Conservation (phyloP, 2,113 vertebrate species). For the Tupaia chinensis region DNA sequence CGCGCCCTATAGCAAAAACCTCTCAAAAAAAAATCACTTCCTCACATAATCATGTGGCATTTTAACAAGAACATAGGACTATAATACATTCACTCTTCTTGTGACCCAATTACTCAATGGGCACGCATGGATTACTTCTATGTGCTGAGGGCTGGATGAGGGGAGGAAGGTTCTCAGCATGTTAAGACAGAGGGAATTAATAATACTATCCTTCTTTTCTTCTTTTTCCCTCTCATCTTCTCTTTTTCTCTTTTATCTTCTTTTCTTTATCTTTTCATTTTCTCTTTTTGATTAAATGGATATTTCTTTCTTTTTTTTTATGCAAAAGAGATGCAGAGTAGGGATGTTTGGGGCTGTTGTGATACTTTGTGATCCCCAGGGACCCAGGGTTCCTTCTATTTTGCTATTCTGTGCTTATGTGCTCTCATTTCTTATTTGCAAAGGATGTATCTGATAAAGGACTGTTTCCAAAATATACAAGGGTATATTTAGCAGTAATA, state of each 20-base stretch:
- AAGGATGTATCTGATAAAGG: neutral
- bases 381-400: neutral
- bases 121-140: constrained; percentile 9
- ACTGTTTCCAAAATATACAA: neutral
- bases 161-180: neutral
- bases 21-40: neutral
- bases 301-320: neutral
- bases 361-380: neutral
- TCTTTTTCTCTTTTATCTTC: neutral
- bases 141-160: neutral
- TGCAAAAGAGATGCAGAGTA: neutral
- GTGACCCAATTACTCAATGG: neutral
- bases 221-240: neutral
- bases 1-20: too few species aligned
- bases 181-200: neutral
- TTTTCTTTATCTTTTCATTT: neutral
- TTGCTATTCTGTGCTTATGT: neutral
- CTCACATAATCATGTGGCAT: neutral
- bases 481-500: neutral
- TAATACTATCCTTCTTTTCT: neutral
- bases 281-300: neutral
- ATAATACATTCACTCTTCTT: neutral
- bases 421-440: neutral
- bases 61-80: neutral
- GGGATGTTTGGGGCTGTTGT: neutral